Percentiles rank a stretch among this genome's conserved stretches.
Conservation (phyloP, 2,797 vertebrate genomes). For the Hydrolagus colliei region DNA sequence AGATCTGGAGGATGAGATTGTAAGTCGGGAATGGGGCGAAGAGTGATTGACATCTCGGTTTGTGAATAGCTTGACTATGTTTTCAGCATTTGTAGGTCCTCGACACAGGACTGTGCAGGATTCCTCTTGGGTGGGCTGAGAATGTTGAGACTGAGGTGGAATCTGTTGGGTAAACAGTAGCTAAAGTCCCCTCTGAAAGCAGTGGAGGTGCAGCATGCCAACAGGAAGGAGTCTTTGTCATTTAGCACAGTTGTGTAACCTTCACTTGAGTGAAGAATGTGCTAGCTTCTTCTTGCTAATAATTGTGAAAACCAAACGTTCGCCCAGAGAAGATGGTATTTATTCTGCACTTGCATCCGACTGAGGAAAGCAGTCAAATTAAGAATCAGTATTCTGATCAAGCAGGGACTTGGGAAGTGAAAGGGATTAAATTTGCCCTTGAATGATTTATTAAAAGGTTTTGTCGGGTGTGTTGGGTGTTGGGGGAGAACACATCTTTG, state of each 20-base stretch:
- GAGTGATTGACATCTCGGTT: too few species aligned
- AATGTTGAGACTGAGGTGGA: neutral
- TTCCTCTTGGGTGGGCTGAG: neutral
- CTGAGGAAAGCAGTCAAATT: neutral
- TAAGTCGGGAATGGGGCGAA: constrained; percentile 53
- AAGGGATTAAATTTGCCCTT: too few species aligned
- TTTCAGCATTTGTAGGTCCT: too few species aligned
- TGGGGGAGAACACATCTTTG: neutral
- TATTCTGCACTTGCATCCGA: neutral
- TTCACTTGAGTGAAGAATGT: neutral
- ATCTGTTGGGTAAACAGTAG: neutral
- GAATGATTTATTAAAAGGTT: too few species aligned
- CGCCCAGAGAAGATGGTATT: neutral
- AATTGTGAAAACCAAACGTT: neutral
- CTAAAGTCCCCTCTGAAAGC: neutral
- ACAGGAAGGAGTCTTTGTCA: neutral
- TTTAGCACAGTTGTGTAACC: neutral
- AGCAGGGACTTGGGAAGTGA: too few species aligned
- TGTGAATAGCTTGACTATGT: too few species aligned
- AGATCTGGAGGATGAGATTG: constrained; percentile 88
- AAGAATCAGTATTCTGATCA: neutral
- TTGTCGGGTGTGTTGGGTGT: too few species aligned
- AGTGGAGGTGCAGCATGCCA: neutral
- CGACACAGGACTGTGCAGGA: too few species aligned
- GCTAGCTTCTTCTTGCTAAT: neutral